Evolutionary conservation across 2,113 vertebrate species (phyloP).

Genomic region (Thunnus maccoyii): DNA sequence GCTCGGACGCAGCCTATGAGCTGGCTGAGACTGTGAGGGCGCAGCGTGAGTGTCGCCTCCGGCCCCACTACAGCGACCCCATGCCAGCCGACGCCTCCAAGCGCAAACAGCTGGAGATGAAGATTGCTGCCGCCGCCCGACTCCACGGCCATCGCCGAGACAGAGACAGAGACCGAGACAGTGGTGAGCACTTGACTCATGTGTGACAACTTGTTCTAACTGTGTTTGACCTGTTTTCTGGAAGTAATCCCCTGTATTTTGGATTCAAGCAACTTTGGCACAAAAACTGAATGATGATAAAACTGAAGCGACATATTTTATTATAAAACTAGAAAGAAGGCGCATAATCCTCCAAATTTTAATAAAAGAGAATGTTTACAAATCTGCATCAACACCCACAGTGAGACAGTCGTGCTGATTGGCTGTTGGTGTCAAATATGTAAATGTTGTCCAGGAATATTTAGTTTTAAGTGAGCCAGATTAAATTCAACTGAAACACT

Average conservation of each 20-base stretch:
- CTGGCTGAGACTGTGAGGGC: conserved; percentile 86
- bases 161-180: conserved; percentile 83
- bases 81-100: conserved; percentile 91
- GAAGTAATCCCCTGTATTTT: neutral
- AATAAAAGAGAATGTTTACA: neutral
- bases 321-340: neutral
- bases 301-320: neutral
- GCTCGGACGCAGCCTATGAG: conserved; percentile 89
- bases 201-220: neutral
- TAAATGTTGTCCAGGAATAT: neutral
- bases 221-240: neutral
- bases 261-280: neutral
- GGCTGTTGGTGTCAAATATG: neutral
- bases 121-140: conserved; percentile 88
- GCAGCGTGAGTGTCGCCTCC: conserved; percentile 90
- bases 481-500: no score
- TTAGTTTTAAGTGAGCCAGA: neutral
- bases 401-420: neutral
- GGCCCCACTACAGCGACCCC: conserved; percentile 91
- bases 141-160: conserved; percentile 88
- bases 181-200: conserved; percentile 69
- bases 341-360: no score
- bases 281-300: neutral
- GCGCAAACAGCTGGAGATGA: conserved; percentile 94
- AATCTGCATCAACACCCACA: neutral